Evolutionary conservation across 2,113 vertebrate genomes (phyloP).

Genomic region (Colistium nudipinnis): DNA sequence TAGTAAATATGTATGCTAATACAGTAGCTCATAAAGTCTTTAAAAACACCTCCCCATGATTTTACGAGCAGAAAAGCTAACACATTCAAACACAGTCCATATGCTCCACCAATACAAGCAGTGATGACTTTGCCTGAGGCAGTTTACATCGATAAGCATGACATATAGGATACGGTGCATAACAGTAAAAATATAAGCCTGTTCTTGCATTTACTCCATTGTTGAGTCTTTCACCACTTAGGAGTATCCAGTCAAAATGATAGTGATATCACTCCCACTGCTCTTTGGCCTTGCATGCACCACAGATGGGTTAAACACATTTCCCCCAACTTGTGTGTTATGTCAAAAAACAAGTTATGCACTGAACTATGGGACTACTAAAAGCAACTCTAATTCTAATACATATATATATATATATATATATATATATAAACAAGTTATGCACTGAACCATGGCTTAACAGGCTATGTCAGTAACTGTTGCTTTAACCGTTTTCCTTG

Average conservation of each 20-base stretch:
- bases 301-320: too few relatives aligned
- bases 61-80: slow-evolving; percentile 44
- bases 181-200: background rate
- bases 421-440: too few relatives aligned
- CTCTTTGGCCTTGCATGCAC: too few relatives aligned
- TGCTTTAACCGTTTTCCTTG: too few relatives aligned
- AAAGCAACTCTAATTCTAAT: too few relatives aligned
- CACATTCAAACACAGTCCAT: slow-evolving; percentile 37
- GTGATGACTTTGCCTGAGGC: slow-evolving; percentile 56
- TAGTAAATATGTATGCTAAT: slow-evolving; percentile 82
- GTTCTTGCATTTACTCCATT: background rate
- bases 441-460: too few relatives aligned
- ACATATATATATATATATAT: too few relatives aligned
- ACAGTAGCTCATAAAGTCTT: slow-evolving; percentile 74
- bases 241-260: background rate
- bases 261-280: background rate
- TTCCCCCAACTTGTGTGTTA: too few relatives aligned
- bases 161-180: background rate
- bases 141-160: slow-evolving; percentile 36
- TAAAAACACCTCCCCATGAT: slow-evolving; percentile 60
- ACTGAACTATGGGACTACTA: too few relatives aligned
- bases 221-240: slow-evolving; percentile 8
- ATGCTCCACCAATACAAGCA: slow-evolving; percentile 24
- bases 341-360: too few relatives aligned
- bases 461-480: too few relatives aligned